These are phyloP conservation scores for Planococcus citri DNA, from an alignment of 1,140 invertebrate genomes.

Conservation along the genomic window DNA sequence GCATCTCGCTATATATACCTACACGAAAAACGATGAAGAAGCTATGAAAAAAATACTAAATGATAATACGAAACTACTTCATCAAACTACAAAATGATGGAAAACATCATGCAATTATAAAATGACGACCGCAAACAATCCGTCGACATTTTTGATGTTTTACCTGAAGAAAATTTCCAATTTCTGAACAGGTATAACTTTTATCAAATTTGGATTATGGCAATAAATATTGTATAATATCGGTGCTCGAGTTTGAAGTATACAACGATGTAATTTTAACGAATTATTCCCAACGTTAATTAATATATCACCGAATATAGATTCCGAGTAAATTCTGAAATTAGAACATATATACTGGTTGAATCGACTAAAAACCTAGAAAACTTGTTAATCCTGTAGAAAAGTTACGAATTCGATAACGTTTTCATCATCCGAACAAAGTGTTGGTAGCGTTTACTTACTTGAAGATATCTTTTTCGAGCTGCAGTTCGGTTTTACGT, in stretches of 20 bases:
- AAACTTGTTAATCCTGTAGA: not conserved
- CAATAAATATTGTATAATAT: conserved; percentile 8
- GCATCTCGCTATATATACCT: too few relatives aligned
- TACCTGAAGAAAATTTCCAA: conserved; percentile 11
- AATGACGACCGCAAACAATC: too few relatives aligned
- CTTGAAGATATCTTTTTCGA: not conserved
- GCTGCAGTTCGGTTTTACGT: not conserved
- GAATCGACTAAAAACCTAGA: not conserved
- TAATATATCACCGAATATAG: conserved; percentile 1
- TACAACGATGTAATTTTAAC: conserved; percentile 16
- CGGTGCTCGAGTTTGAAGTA: conserved; percentile 10
- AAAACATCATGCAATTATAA: not conserved
- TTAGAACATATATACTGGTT: not conserved
- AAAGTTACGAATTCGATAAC: not conserved
- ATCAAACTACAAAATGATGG: not conserved
- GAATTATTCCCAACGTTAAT: conserved; percentile 12
- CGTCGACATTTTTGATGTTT: not conserved
- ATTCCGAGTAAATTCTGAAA: conserved; percentile 11
- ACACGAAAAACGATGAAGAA: too few relatives aligned
- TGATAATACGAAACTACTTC: not conserved
- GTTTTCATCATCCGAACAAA: not conserved
- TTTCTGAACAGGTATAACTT: conserved; percentile 1
- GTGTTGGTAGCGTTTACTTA: not conserved
- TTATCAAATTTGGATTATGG: conserved; percentile 4
- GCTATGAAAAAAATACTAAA: too few relatives aligned